Conservation (phyloP, 2,888 invertebrate genomes). For the Drosophila incognita region DNA sequence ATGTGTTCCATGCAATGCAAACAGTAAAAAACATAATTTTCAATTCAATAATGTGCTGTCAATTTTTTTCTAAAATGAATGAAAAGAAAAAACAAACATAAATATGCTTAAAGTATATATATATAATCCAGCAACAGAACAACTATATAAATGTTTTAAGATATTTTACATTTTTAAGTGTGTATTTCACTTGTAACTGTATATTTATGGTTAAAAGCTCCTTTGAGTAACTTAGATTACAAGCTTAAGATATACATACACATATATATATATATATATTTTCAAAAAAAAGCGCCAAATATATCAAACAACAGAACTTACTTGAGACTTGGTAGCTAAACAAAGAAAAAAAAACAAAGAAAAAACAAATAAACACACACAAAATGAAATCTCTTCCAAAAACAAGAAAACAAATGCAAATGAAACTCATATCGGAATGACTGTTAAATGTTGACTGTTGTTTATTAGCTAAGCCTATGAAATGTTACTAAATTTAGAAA, state of each 20-base stretch:
- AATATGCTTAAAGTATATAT: conserved; percentile 33
- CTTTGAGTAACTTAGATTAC: conserved; percentile 49
- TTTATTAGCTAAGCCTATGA: conserved; percentile 64
- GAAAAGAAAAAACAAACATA: background rate
- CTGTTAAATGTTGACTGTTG: conserved; percentile 84
- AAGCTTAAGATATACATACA: conserved; percentile 15
- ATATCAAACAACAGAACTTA: conserved; percentile 13
- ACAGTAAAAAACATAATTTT: conserved; percentile 22
- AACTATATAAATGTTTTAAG: conserved; percentile 46
- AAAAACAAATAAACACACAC: conserved; percentile 9
- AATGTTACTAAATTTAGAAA: conserved; percentile 36
- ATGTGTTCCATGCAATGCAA: conserved; percentile 58
- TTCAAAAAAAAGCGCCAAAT: conserved; percentile 38
- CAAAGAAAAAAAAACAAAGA: background rate
- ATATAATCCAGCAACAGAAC: conserved; percentile 15
- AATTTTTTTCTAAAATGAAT: conserved; percentile 48
- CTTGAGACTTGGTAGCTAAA: conserved; percentile 37
- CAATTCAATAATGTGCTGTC: conserved; percentile 64
- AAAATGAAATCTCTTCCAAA: conserved; percentile 73
- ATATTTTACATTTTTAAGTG: conserved; percentile 38
- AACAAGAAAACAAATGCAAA: conserved; percentile 38
- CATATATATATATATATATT: conserved; percentile 12
- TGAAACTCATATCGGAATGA: conserved; percentile 82
- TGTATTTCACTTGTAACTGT: conserved; percentile 27
- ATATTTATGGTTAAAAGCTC: conserved; percentile 47